Evolutionary conservation across 2,888 invertebrate species (phyloP).

Genomic region (Eupsilia transversa): DNA sequence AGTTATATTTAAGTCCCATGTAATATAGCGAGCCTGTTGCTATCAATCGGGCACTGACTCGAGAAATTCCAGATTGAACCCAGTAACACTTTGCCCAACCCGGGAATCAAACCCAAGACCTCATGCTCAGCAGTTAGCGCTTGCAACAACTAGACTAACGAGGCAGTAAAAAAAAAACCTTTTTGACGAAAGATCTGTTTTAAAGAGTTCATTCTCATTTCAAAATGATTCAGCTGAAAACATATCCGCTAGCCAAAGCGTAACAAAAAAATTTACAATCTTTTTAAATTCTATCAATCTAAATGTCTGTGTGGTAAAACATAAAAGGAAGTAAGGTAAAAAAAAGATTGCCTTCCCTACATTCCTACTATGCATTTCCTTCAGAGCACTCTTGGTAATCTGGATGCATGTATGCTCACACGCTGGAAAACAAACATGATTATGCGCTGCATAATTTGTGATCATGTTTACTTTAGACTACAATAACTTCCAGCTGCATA

Average conservation of each 20-base stretch:
- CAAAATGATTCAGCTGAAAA: not conserved
- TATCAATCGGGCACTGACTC: too few species aligned
- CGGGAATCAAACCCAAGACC: not conserved
- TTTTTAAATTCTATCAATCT: not conserved
- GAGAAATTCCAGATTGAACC: not conserved
- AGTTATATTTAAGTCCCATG: not conserved
- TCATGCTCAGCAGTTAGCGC: not conserved
- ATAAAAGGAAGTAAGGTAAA: constrained; percentile 2
- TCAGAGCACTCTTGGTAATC: constrained; percentile 1
- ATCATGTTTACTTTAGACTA: constrained; percentile 15
- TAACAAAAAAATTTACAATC: not conserved
- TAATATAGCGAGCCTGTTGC: too few species aligned
- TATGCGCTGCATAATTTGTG: constrained; percentile 44
- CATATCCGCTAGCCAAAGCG: not conserved
- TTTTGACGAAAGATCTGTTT: not conserved
- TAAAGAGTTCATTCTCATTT: not conserved
- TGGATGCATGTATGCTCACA: constrained; percentile 8
- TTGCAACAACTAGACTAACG: not conserved
- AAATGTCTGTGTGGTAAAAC: not conserved
- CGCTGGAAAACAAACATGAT: constrained; percentile 27
- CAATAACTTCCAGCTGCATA: constrained; percentile 33
- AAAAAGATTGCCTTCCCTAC: not conserved
- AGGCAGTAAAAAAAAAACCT: not conserved
- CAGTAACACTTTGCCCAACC: not conserved
- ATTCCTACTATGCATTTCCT: constrained; percentile 20